Evolutionary conservation across 2,888 invertebrate species (phyloP).

Genomic region (Pomacea canaliculata): DNA sequence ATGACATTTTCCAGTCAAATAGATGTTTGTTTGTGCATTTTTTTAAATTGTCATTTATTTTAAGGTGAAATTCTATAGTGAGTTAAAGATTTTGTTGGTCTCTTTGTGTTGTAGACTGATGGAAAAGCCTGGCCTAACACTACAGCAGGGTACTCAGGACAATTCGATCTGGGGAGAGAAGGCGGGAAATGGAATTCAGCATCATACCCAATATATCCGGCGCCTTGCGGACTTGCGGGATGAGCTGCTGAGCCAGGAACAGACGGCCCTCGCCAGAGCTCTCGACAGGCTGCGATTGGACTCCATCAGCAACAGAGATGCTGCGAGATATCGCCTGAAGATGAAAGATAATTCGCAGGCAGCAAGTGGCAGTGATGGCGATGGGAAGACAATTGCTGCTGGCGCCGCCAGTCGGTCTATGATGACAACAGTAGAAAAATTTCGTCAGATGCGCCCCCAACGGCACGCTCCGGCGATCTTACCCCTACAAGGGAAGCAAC

Average conservation of each 20-base stretch:
- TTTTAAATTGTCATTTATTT: no score
- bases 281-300: conserved; percentile 51
- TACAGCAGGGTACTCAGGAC: background rate
- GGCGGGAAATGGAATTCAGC: background rate
- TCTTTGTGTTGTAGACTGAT: conserved; percentile 42
- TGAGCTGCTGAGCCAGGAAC: conserved; percentile 54
- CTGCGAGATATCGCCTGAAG: conserved; percentile 18
- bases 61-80: no score
- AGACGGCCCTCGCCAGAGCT: conserved; percentile 51
- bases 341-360: background rate
- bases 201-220: conserved; percentile 53
- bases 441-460: conserved; percentile 52
- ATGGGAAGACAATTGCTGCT: background rate
- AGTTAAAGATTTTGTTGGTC: no score
- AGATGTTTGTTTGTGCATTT: no score
- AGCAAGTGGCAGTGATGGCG: background rate
- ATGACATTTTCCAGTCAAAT: no score
- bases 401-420: conserved; percentile 26
- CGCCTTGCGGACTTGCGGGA: conserved; percentile 53
- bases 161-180: background rate
- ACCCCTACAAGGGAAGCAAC: conserved; percentile 53
- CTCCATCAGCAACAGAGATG: conserved; percentile 36
- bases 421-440: conserved; percentile 51
- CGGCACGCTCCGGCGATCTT: conserved; percentile 44
- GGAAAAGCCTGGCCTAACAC: conserved; percentile 41